phyloP scores from a whole-genome alignment of 2,888 invertebrate genomes.

The Meiosimyza decipiens region DNA sequence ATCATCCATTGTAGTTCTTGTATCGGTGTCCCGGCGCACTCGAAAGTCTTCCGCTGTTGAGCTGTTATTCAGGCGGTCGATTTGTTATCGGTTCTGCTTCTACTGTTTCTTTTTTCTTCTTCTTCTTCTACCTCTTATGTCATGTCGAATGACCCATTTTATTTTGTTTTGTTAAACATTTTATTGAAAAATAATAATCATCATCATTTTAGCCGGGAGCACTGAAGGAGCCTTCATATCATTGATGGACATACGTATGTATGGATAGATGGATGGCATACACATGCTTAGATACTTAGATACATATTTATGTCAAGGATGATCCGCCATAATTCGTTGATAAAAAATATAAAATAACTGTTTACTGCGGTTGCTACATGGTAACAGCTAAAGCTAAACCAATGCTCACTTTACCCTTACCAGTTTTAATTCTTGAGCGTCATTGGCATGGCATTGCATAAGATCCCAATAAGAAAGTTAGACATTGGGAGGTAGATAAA shows the following conservation, averaged over 20 bases:
- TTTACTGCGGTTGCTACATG: constrained; percentile 24
- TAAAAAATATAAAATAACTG: constrained; percentile 33
- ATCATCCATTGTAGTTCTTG: too few species aligned
- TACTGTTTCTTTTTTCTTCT: not conserved
- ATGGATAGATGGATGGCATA: constrained; percentile 14
- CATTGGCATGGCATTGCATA: too few species aligned
- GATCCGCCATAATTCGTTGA: constrained; percentile 42
- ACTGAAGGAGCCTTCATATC: constrained; percentile 32
- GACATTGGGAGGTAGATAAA: too few species aligned
- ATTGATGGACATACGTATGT: constrained; percentile 26
- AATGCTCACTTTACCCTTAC: not conserved
- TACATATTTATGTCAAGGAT: constrained; percentile 42
- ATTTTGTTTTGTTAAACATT: constrained; percentile 36
- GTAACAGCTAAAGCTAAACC: not conserved
- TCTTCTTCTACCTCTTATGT: constrained; percentile 28
- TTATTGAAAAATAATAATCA: constrained; percentile 49
- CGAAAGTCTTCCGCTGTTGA: too few species aligned
- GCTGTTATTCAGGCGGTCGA: too few species aligned
- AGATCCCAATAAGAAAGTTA: too few species aligned
- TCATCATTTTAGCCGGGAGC: constrained; percentile 27
- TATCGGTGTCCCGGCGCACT: too few species aligned
- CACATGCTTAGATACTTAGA: constrained; percentile 16
- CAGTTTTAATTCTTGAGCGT: not conserved
- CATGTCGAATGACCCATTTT: constrained; percentile 43
- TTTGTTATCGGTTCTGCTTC: too few species aligned